phyloP scores from a whole-genome alignment of 2,888 invertebrate species.

The Marronus borbonicus region DNA sequence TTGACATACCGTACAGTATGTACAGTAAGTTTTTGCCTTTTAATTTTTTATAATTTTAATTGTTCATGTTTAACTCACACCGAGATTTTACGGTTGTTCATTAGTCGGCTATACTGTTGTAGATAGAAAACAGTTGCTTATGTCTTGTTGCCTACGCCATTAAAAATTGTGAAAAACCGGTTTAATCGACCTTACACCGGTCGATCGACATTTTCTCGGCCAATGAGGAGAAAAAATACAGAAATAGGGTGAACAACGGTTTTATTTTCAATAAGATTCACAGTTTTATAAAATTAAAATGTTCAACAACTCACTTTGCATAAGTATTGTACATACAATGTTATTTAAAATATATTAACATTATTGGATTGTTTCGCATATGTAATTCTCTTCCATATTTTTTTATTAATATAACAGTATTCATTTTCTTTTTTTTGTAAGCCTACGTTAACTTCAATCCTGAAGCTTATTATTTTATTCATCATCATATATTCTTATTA shows the following conservation, averaged over 20 bases:
- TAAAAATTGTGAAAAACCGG: no score
- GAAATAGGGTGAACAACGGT: constrained; percentile 56
- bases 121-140: no score
- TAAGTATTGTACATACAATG: constrained; percentile 52
- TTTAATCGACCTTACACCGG: no score
- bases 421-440: constrained; percentile 26
- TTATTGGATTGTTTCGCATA: constrained; percentile 48
- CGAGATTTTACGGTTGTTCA: no score
- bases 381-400: background rate
- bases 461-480: constrained; percentile 15
- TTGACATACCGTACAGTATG: no score
- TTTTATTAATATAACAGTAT: constrained; percentile 33
- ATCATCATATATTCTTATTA: constrained; percentile 18
- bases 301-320: constrained; percentile 56
- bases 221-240: background rate
- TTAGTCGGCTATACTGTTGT: no score
- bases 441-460: constrained; percentile 26
- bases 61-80: no score
- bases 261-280: constrained; percentile 56
- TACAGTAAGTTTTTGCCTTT: no score
- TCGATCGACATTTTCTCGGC: no score
- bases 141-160: no score
- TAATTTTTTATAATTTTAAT: no score
- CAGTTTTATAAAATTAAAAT: constrained; percentile 57
- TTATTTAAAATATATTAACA: constrained; percentile 53